phyloP scores from a whole-genome alignment of 2,888 invertebrate species.

The Pollenia angustigena region DNA sequence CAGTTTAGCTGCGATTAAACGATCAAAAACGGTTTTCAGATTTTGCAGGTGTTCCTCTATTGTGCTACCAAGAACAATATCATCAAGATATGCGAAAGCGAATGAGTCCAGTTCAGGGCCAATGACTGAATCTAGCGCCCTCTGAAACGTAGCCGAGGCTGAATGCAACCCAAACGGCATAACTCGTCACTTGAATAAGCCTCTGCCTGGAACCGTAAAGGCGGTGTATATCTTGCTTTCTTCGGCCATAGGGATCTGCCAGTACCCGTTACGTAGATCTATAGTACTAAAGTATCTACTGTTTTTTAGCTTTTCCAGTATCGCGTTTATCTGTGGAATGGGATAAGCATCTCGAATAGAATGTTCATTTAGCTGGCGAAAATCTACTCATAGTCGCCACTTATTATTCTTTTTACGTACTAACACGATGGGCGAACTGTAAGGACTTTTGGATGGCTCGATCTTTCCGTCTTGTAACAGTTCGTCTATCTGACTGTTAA shows the following conservation, averaged over 20 bases:
- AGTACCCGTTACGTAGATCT: too few relatives aligned
- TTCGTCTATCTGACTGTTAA: not conserved
- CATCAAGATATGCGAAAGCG: constrained; percentile 50
- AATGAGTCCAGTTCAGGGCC: constrained; percentile 44
- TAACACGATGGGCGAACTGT: constrained; percentile 42
- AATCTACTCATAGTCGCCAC: constrained; percentile 51
- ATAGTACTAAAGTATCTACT: too few relatives aligned
- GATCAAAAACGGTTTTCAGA: constrained; percentile 42
- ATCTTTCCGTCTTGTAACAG: not conserved
- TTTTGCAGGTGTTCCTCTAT: constrained; percentile 42
- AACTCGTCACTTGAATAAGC: too few relatives aligned
- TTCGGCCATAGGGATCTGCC: too few relatives aligned
- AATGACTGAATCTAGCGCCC: constrained; percentile 37
- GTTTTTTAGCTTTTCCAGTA: too few relatives aligned
- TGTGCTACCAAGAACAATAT: constrained; percentile 35
- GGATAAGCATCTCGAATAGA: constrained; percentile 4
- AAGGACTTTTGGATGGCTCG: constrained; percentile 30
- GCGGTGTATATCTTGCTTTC: too few relatives aligned
- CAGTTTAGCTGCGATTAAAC: constrained; percentile 15
- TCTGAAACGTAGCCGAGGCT: too few relatives aligned
- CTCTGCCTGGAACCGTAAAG: too few relatives aligned
- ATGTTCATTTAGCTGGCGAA: constrained; percentile 24
- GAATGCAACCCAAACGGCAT: too few relatives aligned
- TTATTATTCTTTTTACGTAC: constrained; percentile 18
- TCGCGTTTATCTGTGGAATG: not conserved